Base-by-base conservation (phyloP, 2,888 invertebrate species). In the Synanthedon vespiformis region DNA sequence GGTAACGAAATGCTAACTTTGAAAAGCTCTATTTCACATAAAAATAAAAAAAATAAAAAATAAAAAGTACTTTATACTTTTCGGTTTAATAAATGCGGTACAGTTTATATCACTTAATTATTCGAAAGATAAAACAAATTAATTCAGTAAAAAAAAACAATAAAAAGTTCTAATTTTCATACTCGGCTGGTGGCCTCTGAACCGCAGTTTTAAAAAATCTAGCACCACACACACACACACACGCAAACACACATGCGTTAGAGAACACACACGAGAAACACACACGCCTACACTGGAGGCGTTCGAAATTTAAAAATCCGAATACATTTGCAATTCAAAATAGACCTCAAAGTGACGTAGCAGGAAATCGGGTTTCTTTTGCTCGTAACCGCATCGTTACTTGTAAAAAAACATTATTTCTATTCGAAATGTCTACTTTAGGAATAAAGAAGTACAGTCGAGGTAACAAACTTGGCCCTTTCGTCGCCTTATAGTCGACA, bases 241-340 rank as follows among this genome's bases (percentile, higher is more conserved):
- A 49, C 4, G 0, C 4, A 2, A 6, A 40, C 4, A 57, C 61
- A 57, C 58, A 66, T 69, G 67, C 10, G 34, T 10, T 34, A 34
- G 34, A 10, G 34, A 34, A 34, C 10, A 34, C 34, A 50, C 12
- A 4, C 40, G 13, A 13, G 11, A 22, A 22, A 48, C 34, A 58
- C 61, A 57, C 58, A 66, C 71, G 67, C 81, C 80, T 70, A 79
- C 81, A 64, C 62, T 56, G 64, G 68, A 71, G 70, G 67, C 74
- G 74, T 74, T 78, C 68, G 63, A 67, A 75, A 73, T 73, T 75
- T 80, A 73, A 70, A 82, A 82, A 77, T 77, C 68, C 69, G 70
- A 77, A 65, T 71, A 58, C 75, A 84, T 85, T 85, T 70, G 73
- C 74, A 75, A 75, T 72, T 74, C 73, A 75, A 63, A 62, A 68